Evolutionary conservation across 1,140 invertebrate species (phyloP), one percentile per base, ranked within the genome.

Genomic region (Homarus americanus): DNA sequence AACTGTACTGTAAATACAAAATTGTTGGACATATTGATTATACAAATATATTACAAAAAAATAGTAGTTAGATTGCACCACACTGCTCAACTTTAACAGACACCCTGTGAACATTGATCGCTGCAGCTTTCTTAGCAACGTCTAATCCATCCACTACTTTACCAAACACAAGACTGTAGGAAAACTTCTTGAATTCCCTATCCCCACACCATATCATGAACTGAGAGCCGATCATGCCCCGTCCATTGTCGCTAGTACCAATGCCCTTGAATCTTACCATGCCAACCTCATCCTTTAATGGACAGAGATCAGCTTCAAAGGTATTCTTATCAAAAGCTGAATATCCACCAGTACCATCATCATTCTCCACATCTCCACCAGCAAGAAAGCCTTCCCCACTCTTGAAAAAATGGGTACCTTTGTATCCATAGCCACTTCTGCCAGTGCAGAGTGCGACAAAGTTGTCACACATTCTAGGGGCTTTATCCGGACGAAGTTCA

Each of bases 171-270:
- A 93, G 82, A 75, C 92, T 93, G 58, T 89, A 92, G 2, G 92
- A 90, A 69, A 93, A 93, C 49, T 93, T 93, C 53, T 93, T 93
- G 38, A 93, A 93, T 44, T 93, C 92, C 44, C 92, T 84, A 38
- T 93, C 92, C 10, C 86, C 89, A 58, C 87, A 93, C 92, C 92
- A 93, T 38, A 93, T 91, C 92, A 93, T 93, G 58, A 93, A 93
- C 80, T 93, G 92, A 5, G 92, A 93, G 28, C 92, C 92, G 32
- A 93, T 83, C 92, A 93, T 92, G 32, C 92, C 92, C 34, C 92
- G 75, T 12, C 92, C 92, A 17, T 82, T 87, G 41, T 93, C 92
- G 63, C 91, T 93, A 28, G 92, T 93, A 36, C 92, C 91, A 69
- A 90, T 87, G n/a, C 92, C 92, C 86, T 93, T 93, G 75, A 93